phyloP scores from a whole-genome alignment of 1,140 invertebrate genomes.

The Lordiphosa collinella region DNA sequence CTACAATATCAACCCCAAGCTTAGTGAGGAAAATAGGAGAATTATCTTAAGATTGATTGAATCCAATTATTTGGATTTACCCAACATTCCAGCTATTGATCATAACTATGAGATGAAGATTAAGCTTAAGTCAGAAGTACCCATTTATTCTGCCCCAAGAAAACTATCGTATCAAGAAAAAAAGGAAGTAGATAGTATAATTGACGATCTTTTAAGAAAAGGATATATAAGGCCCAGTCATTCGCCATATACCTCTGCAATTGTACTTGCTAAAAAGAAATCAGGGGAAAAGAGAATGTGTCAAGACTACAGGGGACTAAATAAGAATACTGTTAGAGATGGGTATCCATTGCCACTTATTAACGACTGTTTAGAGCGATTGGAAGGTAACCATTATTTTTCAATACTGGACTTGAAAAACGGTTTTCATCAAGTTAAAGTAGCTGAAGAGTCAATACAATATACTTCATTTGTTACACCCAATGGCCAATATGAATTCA shows the following conservation, averaged over 20 bases:
- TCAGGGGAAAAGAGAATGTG: not conserved
- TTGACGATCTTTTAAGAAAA: not conserved
- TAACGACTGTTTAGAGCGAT: not conserved
- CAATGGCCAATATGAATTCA: too few relatives aligned
- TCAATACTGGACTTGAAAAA: conserved; percentile 1
- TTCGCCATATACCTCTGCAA: not conserved
- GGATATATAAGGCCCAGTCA: conserved; percentile 1
- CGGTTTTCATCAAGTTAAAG: not conserved
- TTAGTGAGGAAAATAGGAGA: too few relatives aligned
- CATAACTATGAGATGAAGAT: too few relatives aligned
- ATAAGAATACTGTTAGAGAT: not conserved
- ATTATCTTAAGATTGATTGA: too few relatives aligned
- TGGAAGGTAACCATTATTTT: not conserved
- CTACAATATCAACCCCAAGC: too few relatives aligned
- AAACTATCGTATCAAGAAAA: not conserved
- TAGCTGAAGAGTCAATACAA: too few relatives aligned
- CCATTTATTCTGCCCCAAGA: too few relatives aligned
- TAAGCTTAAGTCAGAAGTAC: too few relatives aligned
- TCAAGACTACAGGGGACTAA: not conserved
- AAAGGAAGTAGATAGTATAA: not conserved
- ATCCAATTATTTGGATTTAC: too few relatives aligned
- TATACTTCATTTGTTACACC: too few relatives aligned
- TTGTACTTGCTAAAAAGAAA: conserved; percentile 1
- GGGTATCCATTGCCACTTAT: not conserved
- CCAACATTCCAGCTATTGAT: too few relatives aligned